Percentiles rank a stretch among this genome's conserved stretches.
Evolutionary conservation across 2,797 vertebrate genomes (phyloP).

Genomic region (Simalia tracyae): DNA sequence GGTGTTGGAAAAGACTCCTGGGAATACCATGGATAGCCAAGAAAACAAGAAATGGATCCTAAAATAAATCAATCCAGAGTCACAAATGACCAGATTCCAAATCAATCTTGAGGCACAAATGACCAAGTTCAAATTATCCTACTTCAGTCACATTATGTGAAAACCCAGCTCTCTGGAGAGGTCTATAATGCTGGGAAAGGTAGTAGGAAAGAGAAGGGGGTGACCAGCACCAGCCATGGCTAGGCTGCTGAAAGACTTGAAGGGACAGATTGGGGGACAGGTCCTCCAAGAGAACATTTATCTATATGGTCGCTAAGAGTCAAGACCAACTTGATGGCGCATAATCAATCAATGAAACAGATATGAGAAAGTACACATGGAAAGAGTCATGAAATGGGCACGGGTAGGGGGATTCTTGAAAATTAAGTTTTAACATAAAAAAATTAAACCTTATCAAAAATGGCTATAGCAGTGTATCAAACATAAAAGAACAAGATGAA

Average conservation of each 20-base stretch:
- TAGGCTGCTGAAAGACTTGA: not conserved
- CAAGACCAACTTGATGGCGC: not conserved
- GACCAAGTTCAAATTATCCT: not conserved
- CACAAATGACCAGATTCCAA: not conserved
- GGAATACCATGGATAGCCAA: not conserved
- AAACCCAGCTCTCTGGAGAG: not conserved
- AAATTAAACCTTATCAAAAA: not conserved
- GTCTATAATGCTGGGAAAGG: not conserved
- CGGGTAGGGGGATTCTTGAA: not conserved
- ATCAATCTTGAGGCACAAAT: not conserved
- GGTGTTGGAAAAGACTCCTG: not conserved
- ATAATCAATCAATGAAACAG: not conserved
- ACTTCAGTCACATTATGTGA: not conserved
- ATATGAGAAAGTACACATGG: not conserved
- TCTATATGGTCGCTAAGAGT: not conserved
- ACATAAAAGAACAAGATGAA: slow-evolving; percentile 6
- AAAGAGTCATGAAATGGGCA: not conserved
- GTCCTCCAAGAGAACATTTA: not conserved
- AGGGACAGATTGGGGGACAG: not conserved
- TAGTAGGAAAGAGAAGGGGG: not conserved
- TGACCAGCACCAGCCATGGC: not conserved
- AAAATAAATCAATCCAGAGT: not conserved
- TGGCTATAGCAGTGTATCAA: not conserved
- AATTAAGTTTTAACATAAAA: not conserved
- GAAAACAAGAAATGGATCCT: not conserved